Base-by-base conservation (phyloP, 2,888 invertebrate species). In the Clivina fossor region DNA sequence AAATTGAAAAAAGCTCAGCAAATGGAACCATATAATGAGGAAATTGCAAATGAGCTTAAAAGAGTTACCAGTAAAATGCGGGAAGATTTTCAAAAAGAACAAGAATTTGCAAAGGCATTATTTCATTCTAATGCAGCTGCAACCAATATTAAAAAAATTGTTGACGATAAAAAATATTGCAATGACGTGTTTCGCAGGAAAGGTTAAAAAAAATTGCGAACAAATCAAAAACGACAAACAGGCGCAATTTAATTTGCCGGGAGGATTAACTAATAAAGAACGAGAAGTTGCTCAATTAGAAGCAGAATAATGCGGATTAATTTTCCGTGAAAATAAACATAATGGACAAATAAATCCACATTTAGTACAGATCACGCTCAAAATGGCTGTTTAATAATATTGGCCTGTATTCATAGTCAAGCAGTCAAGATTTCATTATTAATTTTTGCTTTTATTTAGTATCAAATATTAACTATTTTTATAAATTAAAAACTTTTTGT, bases 1-100 rank as follows among this genome's bases (percentile, higher is more conserved):
- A 72, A 76, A 62, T 69, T 88, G 4, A 72, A 75, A 32, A 71
- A 69, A 58, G 84, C 86, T 1, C 73, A 78, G 20, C 69, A 68
- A 44, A 61, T 82, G 20, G 75, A 79, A 57, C 83, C 85, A 0
- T 69, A 74, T 4, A 81, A 80, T 65, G 65, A 71, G 4, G 77
- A 78, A 13, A 79, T 86, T 16, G 69, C 74, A 19, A 71, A 72
- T 2, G 85, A 86, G 73, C 73, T 83, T 26, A 66, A 76, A 8
- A 63, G 74, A 15, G 68, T 84, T 32, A 62, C 72, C 32, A 71
- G 66, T 35, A 69, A 73, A 24, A 69, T 66, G 50, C 68, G 70
- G 38, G 65, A 69, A 3, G 73, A 71, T 56, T 59, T 53, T 11
- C 55, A 64, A 54, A 62, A 69, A 67, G 65, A 69, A 40, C 50